A percentile compares a stretch with the other conserved stretches of the same genome.
Conservation (phyloP, 2,888 invertebrate genomes). For the Andrena dorsata region DNA sequence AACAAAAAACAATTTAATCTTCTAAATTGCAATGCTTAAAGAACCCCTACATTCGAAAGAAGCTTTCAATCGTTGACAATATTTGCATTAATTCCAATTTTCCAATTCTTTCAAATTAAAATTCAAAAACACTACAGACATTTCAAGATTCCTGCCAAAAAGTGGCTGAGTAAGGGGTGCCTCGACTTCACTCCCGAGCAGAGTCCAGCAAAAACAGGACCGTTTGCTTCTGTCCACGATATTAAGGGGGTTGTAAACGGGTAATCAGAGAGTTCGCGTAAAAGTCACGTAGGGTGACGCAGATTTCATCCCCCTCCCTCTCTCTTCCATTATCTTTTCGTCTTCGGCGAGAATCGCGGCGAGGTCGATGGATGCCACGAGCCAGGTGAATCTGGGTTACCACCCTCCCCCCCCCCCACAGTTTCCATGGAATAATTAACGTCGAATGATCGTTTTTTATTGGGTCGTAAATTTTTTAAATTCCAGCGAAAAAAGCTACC, state of each 20-base stretch:
- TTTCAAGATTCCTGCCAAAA: no score
- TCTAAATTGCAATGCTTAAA: no score
- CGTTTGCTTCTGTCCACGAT: not conserved
- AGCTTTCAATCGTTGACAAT: no score
- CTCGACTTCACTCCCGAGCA: not conserved
- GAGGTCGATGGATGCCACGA: constrained; percentile 24
- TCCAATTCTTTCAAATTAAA: no score
- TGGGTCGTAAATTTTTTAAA: constrained; percentile 56
- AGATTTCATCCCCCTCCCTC: not conserved
- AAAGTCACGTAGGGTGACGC: constrained; percentile 15
- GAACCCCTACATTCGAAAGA: no score
- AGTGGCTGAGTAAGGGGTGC: no score
- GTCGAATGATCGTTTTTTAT: constrained; percentile 62
- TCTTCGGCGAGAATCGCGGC: not conserved
- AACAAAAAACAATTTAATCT: no score
- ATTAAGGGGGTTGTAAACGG: constrained; percentile 6
- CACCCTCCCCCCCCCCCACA: not conserved
- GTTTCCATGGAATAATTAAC: constrained; percentile 56
- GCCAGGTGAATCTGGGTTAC: constrained; percentile 50
- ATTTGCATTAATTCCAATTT: no score
- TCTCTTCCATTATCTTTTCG: not conserved
- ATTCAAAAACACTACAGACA: no score
- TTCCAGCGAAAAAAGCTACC: constrained; percentile 24
- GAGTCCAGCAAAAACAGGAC: not conserved
- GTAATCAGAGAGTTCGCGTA: constrained; percentile 23